Evolutionary conservation across 2,888 invertebrate genomes (phyloP), one percentile per base, ranked within the genome.

Genomic region (Drosophila mayaguana): DNA sequence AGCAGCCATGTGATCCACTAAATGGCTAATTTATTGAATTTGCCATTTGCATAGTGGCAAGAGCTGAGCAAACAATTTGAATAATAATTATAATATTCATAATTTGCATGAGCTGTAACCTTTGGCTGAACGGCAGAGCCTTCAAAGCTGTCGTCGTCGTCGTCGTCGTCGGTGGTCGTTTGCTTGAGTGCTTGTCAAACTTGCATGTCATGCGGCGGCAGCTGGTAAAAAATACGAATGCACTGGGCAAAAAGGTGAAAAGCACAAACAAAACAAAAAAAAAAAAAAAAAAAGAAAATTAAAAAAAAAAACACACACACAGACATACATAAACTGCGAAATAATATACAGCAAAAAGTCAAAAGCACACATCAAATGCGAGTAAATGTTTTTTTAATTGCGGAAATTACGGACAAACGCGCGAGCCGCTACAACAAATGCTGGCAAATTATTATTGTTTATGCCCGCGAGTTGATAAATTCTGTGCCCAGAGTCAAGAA

Each of bases 351-450:
- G 32, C n/a, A 64, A 61, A 57, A 75, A 57, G 53, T 40, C 53
- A 81, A 74, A 72, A 67, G 64, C 76, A 46, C 73, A 78, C 76
- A 84, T 80, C 85, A 89, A 88, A 88, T 73, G 78, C 75, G 86
- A 80, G 86, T 88, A 92, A 92, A 92, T 91, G 91, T 85, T 91
- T 91, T 92, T 92, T 92, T 92, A 91, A 92, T 92, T 92, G 91
- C 92, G 91, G 92, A 92, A 92, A 91, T 91, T 91, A 91, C 87
- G 77, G 79, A 61, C 75, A 82, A 78, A 81, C 90, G 90, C 62
- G 76, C 70, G 75, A 79, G 82, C 76, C 72, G 66, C 77, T 64
- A 54, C 72, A 72, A 68, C 75, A 75, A 88, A 78, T 75, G 88
- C 75, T 74, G 78, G 75, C 76, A 85, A 86, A 82, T 90, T 83